phyloP scores from a whole-genome alignment of 2,888 invertebrate species.

The Coenonympha arcania region DNA sequence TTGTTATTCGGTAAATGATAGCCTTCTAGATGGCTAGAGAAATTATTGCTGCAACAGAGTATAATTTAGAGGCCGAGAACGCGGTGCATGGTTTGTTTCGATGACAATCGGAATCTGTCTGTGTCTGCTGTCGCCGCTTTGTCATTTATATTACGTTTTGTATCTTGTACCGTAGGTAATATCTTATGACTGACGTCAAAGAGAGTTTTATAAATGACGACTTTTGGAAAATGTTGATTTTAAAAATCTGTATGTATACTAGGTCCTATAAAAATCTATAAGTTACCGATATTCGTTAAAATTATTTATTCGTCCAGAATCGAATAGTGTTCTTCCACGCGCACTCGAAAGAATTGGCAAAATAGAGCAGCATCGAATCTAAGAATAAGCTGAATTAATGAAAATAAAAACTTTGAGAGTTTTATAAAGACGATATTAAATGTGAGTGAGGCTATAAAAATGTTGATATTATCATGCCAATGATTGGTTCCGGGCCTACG shows the following conservation, averaged over 20 bases:
- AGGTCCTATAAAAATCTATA: too few relatives aligned
- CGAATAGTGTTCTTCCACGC: too few relatives aligned
- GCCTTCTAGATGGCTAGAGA: constrained; percentile 51
- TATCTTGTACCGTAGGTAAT: constrained; percentile 23
- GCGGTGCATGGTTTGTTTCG: constrained; percentile 51
- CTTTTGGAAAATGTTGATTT: constrained; percentile 1
- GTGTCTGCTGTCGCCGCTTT: constrained; percentile 50
- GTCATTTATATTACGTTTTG: constrained; percentile 50
- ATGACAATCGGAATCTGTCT: constrained; percentile 67
- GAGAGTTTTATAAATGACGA: constrained; percentile 9
- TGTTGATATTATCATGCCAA: not conserved
- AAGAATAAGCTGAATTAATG: too few relatives aligned
- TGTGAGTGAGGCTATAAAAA: too few relatives aligned
- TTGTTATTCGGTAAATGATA: constrained; percentile 67
- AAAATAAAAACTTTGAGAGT: too few relatives aligned
- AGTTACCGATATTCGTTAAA: too few relatives aligned
- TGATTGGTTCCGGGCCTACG: constrained; percentile 6
- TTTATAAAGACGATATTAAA: too few relatives aligned
- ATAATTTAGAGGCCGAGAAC: constrained; percentile 52
- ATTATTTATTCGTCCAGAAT: too few relatives aligned
- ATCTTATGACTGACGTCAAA: constrained; percentile 13
- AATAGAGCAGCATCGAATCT: too few relatives aligned
- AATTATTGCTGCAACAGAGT: constrained; percentile 52
- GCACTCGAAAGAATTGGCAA: too few relatives aligned
- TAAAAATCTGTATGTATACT: not conserved